phyloP scores from a whole-genome alignment of 2,797 vertebrate genomes.

The Chelmon rostratus region DNA sequence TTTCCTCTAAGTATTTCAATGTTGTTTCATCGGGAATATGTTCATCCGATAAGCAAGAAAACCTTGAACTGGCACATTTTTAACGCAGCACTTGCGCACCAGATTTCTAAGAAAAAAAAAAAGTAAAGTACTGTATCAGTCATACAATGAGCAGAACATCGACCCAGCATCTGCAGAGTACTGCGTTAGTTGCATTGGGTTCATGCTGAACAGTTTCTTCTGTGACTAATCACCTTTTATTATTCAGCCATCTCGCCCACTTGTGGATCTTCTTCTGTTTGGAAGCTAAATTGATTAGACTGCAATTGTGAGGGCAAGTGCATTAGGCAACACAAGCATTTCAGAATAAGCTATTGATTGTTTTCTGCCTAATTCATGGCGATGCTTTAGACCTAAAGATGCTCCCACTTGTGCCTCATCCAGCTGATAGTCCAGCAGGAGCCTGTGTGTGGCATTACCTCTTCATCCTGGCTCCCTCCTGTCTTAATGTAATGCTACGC shows the following conservation, averaged over 20 bases:
- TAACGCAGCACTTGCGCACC: background rate
- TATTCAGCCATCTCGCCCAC: slow-evolving; percentile 18
- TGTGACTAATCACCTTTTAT: slow-evolving; percentile 9
- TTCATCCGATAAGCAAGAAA: background rate
- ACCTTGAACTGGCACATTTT: background rate
- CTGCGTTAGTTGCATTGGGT: background rate
- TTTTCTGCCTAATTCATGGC: background rate
- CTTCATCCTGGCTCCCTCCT: background rate
- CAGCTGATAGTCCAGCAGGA: background rate
- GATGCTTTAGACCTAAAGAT: slow-evolving; percentile 3
- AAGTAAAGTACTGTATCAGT: background rate
- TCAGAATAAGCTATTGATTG: slow-evolving; percentile 17
- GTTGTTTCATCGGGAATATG: background rate
- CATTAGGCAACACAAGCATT: background rate
- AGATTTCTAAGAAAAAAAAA: background rate
- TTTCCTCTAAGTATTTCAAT: background rate
- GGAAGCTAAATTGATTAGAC: slow-evolving; percentile 4
- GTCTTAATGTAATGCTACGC: background rate
- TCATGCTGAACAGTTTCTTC: slow-evolving; percentile 10
- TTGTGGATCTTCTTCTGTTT: slow-evolving; percentile 38
- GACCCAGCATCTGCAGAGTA: background rate
- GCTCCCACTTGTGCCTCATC: background rate
- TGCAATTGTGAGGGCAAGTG: slow-evolving; percentile 7
- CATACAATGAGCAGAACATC: background rate
- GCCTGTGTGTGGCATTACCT: slow-evolving; percentile 1